Conservation (phyloP, 2,888 invertebrate species). For the Girardia tigrina region DNA sequence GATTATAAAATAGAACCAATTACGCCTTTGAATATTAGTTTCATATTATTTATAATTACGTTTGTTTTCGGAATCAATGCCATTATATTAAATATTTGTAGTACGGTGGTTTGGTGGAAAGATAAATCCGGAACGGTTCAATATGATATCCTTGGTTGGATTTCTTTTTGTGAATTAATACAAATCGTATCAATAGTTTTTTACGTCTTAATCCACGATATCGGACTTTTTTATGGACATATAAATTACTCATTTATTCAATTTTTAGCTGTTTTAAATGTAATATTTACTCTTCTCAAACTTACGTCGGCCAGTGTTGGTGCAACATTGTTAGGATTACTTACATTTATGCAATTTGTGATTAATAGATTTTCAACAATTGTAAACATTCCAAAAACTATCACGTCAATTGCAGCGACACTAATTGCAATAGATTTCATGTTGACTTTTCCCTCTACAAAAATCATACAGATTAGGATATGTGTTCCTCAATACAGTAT, state of each 20-base stretch:
- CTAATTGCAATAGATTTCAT: background rate
- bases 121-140: background rate
- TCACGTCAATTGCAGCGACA: background rate
- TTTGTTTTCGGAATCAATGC: background rate
- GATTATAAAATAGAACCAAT: background rate
- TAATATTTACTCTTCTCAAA: background rate
- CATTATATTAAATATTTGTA: background rate
- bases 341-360: background rate
- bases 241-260: background rate
- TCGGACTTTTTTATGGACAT: background rate
- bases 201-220: background rate
- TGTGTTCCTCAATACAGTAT: background rate
- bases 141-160: background rate
- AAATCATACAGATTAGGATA: background rate
- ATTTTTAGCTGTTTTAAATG: background rate
- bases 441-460: background rate
- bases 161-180: constrained; percentile 8
- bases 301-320: background rate
- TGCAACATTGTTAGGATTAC: background rate
- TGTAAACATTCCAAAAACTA: background rate
- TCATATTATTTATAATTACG: background rate
- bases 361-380: background rate
- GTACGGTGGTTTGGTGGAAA: background rate
- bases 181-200: background rate
- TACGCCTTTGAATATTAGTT: background rate